Base-by-base conservation (phyloP, 2,888 invertebrate species). In the Notodonta ziczac region DNA sequence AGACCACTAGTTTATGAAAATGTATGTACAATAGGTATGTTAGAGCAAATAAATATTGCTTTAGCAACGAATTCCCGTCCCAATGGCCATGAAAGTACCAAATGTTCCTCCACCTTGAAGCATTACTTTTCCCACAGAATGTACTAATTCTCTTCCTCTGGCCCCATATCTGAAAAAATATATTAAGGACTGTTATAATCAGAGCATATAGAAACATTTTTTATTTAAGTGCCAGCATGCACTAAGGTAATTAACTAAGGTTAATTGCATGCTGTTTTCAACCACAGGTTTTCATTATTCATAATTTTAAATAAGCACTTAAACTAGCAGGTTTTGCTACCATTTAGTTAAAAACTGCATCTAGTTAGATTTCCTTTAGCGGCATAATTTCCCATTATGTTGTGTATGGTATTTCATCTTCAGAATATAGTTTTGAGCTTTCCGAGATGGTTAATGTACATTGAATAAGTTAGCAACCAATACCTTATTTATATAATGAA, bases 21-120 rank as follows among this genome's bases (percentile, higher is more conserved):
- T 74, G 61, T 85, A 85, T 86, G 60, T 85, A 86, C 85, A 85
- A 80, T 61, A 35, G 35, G 35, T 35, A 65, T 59, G 51, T 48
- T 59, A 61, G 55, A 62, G 61, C 60, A 67, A 63, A 56, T 56
- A 58, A 65, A 65, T 52, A 66, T 63, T 64, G 72, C 72, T 85
- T 94, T 76, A 97, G 93, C 97, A 98, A 83, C 97, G 95, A 80
- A 98, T 95, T 66, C 97, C 97, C 58, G 97, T 96, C 78, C 97
- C 98, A 70, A 98, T 97, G 40, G 97, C 98, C 98, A 99, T 98
- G 90, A 99, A 99, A 58, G 98, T 98, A 50, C 99, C 99, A 89
- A 99, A 99, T 44, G 99, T 99, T 61, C 98, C 99, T 54, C 99
- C 99, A 70, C 98, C 98, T 94, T 99, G 99, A 56, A 99, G 78